Base-by-base conservation (phyloP, 92 coral and sea anemone species). In the Zoanthus sociatus region DNA sequence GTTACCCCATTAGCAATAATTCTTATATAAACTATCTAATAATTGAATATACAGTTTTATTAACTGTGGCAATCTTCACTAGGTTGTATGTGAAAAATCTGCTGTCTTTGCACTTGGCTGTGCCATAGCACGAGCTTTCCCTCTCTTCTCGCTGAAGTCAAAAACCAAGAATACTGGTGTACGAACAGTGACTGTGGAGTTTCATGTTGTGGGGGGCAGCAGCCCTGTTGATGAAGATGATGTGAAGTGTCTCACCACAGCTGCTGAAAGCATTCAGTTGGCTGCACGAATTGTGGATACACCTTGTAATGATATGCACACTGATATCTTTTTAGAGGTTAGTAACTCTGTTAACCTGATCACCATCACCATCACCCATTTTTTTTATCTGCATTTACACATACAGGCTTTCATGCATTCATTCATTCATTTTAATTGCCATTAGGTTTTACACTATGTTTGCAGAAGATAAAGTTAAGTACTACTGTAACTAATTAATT, bases 301-400 rank as follows among this genome's bases (percentile, higher is more conserved):
- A 48, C 99, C 99, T 5, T 97, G 99, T 67, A 94, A 93, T 78
- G 90, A 92, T 21, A 95, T 97, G 99, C 98, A 97, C 83, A 97
- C 99, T 53, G 98, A 93, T 78, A 91, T 91, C 47, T 97, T 97
- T 82, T 91, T 97, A 30, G 90, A 97, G 98, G 99, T 95, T 12
- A 66, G 83, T 64, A 30, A 69, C 10, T 68, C 31, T 21, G 16
- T n/a, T 9, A 68, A 33, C 5, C 7, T 7, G 21, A 30, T 50
- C 26, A 67, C n/a, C n/a, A n/a, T 58, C 4, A 18, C 12, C 20
- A 18, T 67, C 12, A 18, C 21, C 37, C 12, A 67, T 7, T 1
- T 33, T 1, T 1, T 33, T 10, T 4, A 16, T 61, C 18, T 12
- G 16, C 69, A 61, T 61, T 50, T 50, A 50, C 5, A 50, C 54